Evolutionary conservation across 2,113 vertebrate species (phyloP).

Genomic region (Talpa occidentalis): DNA sequence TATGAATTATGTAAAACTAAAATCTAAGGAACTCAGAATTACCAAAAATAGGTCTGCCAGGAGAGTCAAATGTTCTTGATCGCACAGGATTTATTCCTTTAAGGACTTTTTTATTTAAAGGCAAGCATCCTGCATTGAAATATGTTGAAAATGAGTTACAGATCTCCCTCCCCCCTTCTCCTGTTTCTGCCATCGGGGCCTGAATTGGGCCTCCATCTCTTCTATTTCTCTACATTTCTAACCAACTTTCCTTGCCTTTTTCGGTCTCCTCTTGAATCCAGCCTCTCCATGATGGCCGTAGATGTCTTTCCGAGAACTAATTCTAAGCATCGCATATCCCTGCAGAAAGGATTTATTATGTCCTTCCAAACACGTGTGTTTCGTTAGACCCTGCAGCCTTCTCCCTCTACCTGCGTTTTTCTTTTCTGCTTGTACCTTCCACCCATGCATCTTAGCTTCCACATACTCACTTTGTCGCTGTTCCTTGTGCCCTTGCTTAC

Average conservation of each 20-base stretch:
- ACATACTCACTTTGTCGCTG: rapidly evolving
- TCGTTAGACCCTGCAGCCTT: not conserved
- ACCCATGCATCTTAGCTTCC: rapidly evolving
- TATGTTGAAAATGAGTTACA: not conserved
- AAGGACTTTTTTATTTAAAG: conserved; percentile 13
- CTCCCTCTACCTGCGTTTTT: not conserved
- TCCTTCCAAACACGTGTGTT: not conserved
- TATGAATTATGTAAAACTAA: conserved; percentile 31
- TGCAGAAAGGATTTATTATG: not conserved
- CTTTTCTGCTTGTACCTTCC: not conserved
- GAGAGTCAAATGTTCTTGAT: conserved; percentile 34
- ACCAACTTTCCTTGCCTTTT: not conserved
- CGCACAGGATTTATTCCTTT: conserved; percentile 17
- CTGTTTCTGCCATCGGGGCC: not conserved
- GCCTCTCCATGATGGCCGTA: not conserved
- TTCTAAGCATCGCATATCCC: not conserved
- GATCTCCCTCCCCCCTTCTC: too few species aligned
- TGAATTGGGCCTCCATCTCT: not conserved
- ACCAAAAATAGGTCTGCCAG: conserved; percentile 48
- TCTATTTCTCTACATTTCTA: not conserved
- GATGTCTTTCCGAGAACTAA: not conserved
- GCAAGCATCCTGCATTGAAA: not conserved
- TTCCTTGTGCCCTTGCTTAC: rapidly evolving
- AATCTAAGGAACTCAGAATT: conserved; percentile 28
- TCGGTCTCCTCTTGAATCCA: not conserved